phyloP scores from a whole-genome alignment of 2,797 vertebrate genomes.

The Hozukius guyotensis region DNA sequence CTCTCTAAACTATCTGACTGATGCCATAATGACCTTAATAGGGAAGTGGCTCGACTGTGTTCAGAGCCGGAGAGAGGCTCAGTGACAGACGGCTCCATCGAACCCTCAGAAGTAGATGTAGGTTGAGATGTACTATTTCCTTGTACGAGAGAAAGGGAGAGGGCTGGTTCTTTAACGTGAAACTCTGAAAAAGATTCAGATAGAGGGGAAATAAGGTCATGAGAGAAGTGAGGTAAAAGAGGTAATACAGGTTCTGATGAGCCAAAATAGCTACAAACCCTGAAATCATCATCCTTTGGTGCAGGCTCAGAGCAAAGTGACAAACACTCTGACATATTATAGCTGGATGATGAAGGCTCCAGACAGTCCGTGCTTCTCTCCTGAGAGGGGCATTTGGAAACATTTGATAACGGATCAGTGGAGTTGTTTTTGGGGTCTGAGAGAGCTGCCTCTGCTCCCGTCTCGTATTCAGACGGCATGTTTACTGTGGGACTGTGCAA shows the following conservation, averaged over 20 bases:
- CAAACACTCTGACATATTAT: conserved; percentile 17
- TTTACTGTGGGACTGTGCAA: conserved; percentile 20
- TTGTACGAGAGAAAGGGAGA: conserved; percentile 14
- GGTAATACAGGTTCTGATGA: conserved; percentile 24
- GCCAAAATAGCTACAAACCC: conserved; percentile 18
- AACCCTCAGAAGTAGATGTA: conserved; percentile 12
- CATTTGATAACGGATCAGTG: background rate
- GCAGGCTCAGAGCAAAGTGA: conserved; percentile 14
- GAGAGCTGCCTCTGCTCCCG: conserved; percentile 1
- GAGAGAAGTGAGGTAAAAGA: conserved; percentile 34
- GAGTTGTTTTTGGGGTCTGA: conserved; percentile 16
- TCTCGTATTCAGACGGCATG: background rate
- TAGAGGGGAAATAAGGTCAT: conserved; percentile 6
- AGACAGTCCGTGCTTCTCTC: conserved; percentile 16
- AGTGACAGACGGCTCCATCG: background rate
- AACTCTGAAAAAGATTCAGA: conserved; percentile 23
- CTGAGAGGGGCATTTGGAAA: background rate
- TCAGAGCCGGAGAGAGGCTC: conserved; percentile 26
- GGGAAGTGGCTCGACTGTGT: background rate
- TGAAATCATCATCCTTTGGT: conserved; percentile 6
- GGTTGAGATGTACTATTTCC: conserved; percentile 4
- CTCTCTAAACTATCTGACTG: conserved; percentile 56
- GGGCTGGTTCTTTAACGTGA: conserved; percentile 1
- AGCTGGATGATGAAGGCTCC: conserved; percentile 5
- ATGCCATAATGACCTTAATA: conserved; percentile 33